phyloP scores from a whole-genome alignment of 2,113 vertebrate species.

The Tetraodon nigroviridis region DNA sequence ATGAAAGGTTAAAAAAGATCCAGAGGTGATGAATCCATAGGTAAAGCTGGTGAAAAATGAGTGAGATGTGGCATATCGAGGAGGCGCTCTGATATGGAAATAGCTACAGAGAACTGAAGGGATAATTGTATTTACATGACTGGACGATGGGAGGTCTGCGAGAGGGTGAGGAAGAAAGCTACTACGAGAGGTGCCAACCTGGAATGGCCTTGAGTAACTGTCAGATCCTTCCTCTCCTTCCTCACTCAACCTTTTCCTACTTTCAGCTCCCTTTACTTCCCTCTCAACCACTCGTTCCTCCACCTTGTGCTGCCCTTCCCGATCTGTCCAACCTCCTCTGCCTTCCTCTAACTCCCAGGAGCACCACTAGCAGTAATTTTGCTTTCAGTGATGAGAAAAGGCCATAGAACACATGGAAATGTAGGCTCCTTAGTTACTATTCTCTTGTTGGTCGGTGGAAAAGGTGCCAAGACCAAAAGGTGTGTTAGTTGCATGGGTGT shows the following conservation, averaged over 20 bases:
- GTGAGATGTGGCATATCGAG: constrained; percentile 32
- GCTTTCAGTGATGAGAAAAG: constrained; percentile 48
- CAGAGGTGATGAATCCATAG: constrained; percentile 19
- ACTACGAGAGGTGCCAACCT: constrained; percentile 39
- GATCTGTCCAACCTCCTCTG: constrained; percentile 41
- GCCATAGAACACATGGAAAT: constrained; percentile 53
- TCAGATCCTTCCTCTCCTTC: constrained; percentile 50
- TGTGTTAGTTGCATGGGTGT: constrained; percentile 18
- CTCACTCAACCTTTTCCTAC: constrained; percentile 60
- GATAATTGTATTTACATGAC: constrained; percentile 40
- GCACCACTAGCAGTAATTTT: constrained; percentile 56
- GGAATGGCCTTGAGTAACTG: constrained; percentile 67
- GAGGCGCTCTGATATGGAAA: constrained; percentile 63
- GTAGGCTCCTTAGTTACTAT: constrained; percentile 59
- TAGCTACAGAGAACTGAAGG: constrained; percentile 38
- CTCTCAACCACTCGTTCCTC: constrained; percentile 48
- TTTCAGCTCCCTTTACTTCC: constrained; percentile 57
- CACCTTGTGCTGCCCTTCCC: constrained; percentile 54
- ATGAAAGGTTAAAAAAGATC: constrained; percentile 23
- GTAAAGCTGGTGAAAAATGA: constrained; percentile 42
- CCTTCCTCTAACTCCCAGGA: constrained; percentile 46
- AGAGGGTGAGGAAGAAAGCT: constrained; percentile 24
- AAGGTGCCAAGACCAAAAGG: constrained; percentile 38
- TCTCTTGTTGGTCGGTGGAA: constrained; percentile 50
- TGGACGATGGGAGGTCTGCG: constrained; percentile 6